Base-by-base conservation (phyloP, 1,140 invertebrate genomes). In the Drosophila ogumai region DNA sequence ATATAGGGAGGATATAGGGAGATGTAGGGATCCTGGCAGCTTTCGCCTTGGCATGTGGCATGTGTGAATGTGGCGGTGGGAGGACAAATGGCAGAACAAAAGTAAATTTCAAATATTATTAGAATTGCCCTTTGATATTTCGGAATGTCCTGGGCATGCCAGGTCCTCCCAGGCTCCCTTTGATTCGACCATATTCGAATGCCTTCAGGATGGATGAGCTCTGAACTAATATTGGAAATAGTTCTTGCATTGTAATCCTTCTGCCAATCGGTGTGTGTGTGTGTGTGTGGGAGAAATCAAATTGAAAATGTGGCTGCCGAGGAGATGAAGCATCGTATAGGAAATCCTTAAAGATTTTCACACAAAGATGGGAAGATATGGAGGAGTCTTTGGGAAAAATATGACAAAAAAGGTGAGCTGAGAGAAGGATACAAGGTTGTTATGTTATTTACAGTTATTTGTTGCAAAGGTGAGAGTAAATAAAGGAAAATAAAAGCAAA, bases 71-170 rank as follows among this genome's bases (percentile, higher is more conserved):
- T 36, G 43, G 40, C 40, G 31, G 28, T 25, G 54, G 55, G 34
- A 55, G 40, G 34, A 59, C 41, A 59, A 54, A 38, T 59, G 52
- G 54, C 46, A 76, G 74, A 76, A 59, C 54, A 77, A 77, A 72
- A 76, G 74, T 49, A 68, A 56, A 76, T 68, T 77, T 76, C 63
- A 77, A 76, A 77, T 77, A 77, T 77, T 77, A 77, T 77, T 77
- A 76, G 74, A 60, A 76, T 72, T 77, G 63, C 63, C 63, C 74
- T 77, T 77, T 77, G 74, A 77, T 77, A 77, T 77, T 43, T 54
- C 36, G 55, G 61, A 77, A 77, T 77, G 63, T 77, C 31, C 69
- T 46, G 49, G 65, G 38, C 46, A 61, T 73, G 38, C 71, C 56
- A 60, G 40, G 43, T 61, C 32, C 38, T 43, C 17, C 9, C 31